Percentiles rank a stretch among this genome's conserved stretches.
phyloP scores from a whole-genome alignment of 2,888 invertebrate genomes.

The Cetonia aurata region DNA sequence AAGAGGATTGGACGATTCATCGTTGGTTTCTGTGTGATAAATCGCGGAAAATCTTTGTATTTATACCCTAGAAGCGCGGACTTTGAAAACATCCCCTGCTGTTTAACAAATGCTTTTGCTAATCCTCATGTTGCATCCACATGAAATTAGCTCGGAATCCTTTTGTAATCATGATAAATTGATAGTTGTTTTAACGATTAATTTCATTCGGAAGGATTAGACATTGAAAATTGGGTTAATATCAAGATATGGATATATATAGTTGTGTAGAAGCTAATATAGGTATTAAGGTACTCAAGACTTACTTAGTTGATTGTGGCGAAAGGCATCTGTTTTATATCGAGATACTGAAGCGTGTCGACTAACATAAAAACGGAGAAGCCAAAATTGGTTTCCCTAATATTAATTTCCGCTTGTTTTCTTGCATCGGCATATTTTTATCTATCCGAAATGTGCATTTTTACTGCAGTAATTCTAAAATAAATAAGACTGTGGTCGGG shows the following conservation, averaged over 20 bases:
- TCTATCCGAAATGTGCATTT: no score
- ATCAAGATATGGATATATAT: neutral
- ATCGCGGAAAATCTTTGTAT: constrained; percentile 44
- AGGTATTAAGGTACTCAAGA: constrained; percentile 42
- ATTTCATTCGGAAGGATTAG: no score
- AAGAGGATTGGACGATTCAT: constrained; percentile 55
- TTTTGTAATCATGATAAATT: constrained; percentile 1
- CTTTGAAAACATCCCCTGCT: constrained; percentile 57
- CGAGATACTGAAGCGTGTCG: constrained; percentile 51
- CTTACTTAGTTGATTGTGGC: constrained; percentile 52
- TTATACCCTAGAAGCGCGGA: constrained; percentile 51
- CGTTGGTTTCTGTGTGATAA: constrained; percentile 43
- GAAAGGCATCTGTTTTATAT: constrained; percentile 52
- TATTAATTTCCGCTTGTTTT: constrained; percentile 20
- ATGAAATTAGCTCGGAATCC: constrained; percentile 10
- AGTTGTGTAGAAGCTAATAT: constrained; percentile 38
- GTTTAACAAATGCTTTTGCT: constrained; percentile 52
- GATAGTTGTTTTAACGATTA: neutral
- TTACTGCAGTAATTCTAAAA: no score
- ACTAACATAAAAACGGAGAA: constrained; percentile 49
- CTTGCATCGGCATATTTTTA: no score
- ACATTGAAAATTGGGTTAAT: no score
- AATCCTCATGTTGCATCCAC: neutral
- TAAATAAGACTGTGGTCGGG: no score
- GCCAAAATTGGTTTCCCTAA: constrained; percentile 43